Evolutionary conservation across 1,140 invertebrate genomes (phyloP).

Genomic region (Propsilocerus akamusi): DNA sequence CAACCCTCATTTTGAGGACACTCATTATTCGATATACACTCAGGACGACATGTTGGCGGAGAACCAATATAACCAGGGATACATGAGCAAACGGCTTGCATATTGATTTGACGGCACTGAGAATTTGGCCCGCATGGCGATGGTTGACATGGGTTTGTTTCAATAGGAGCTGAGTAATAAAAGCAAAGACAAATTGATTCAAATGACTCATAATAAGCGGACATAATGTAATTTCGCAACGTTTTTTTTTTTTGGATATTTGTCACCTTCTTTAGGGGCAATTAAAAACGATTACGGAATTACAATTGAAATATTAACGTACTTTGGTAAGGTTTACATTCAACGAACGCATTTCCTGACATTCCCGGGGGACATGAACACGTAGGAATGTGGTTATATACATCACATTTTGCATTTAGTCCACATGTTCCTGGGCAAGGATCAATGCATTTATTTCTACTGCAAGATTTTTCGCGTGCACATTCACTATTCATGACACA

Average conservation of each 20-base stretch:
- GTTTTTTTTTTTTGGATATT: no score
- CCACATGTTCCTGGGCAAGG: conserved; percentile 65
- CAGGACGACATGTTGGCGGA: conserved; percentile 44
- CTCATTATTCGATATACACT: conserved; percentile 45
- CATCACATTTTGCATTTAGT: conserved; percentile 53
- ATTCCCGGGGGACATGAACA: conserved; percentile 56
- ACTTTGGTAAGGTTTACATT: conserved; percentile 15
- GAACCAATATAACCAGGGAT: conserved; percentile 41
- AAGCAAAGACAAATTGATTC: no score
- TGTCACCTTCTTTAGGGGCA: no score
- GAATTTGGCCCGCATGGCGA: conserved; percentile 44
- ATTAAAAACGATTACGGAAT: no score
- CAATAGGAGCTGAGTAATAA: conserved; percentile 7
- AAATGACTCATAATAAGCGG: conserved; percentile 18
- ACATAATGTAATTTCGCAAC: conserved; percentile 5
- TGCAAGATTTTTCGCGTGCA: conserved; percentile 46
- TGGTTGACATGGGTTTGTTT: conserved; percentile 37
- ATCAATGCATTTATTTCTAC: conserved; percentile 65
- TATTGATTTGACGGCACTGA: conserved; percentile 38
- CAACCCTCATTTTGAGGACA: conserved; percentile 41
- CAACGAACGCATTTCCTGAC: conserved; percentile 47
- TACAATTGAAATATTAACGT: background rate
- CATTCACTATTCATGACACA: conserved; percentile 71
- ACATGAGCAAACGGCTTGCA: conserved; percentile 46
- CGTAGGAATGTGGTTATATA: conserved; percentile 54